Evolutionary conservation across 2,888 invertebrate species (phyloP).

Genomic region (Latheticus oryzae): DNA sequence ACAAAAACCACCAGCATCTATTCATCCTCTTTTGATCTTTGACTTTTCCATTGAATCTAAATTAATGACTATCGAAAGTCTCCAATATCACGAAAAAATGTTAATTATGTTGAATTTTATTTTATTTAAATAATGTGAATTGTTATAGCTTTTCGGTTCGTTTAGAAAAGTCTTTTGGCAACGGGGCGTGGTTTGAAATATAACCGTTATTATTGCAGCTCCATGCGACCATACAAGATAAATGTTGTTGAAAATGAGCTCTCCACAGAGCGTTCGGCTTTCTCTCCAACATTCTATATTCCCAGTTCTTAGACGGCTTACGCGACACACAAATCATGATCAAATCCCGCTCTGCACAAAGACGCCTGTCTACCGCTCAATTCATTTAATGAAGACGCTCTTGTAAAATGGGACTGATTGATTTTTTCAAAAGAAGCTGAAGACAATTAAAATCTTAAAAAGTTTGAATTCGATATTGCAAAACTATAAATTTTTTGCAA

Average conservation of each 20-base stretch:
- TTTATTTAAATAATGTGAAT: constrained; percentile 26
- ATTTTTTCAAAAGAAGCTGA: constrained; percentile 11
- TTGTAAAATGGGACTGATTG: constrained; percentile 25
- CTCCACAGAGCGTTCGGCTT: constrained; percentile 49
- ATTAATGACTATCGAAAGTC: constrained; percentile 23
- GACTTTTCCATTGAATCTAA: constrained; percentile 9
- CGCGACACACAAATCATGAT: constrained; percentile 49
- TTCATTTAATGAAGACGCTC: constrained; percentile 41
- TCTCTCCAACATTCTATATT: constrained; percentile 40
- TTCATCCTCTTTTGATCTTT: constrained; percentile 20
- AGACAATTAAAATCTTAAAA: neutral
- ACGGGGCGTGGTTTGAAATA: constrained; percentile 59
- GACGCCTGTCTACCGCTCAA: constrained; percentile 40
- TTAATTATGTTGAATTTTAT: constrained; percentile 16
- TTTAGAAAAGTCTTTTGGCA: constrained; percentile 38
- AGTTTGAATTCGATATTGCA: no score
- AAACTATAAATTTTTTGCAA: no score
- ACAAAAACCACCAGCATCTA: constrained; percentile 5
- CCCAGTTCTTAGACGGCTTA: constrained; percentile 43
- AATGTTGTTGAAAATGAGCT: constrained; percentile 63
- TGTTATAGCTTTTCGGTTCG: constrained; percentile 14
- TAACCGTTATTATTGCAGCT: constrained; percentile 64
- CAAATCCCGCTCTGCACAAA: constrained; percentile 44
- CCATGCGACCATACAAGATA: constrained; percentile 63
- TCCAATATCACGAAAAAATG: no score